phyloP scores from a whole-genome alignment of 37 sponge, comb jelly and placozoan species.

The Bolinopsis microptera region DNA sequence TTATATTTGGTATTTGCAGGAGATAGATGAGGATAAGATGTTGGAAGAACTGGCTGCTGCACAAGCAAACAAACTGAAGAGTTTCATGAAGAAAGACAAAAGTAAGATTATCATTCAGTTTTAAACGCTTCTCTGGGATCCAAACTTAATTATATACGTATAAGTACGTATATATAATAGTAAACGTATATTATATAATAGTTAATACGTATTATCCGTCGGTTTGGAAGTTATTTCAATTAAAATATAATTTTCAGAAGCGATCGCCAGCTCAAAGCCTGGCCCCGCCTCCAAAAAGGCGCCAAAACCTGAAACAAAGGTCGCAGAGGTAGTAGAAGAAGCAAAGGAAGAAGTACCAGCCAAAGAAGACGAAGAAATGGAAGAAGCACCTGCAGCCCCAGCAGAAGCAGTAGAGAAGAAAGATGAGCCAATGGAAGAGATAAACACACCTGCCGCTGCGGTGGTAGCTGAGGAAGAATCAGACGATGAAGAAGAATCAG shows the following conservation, averaged over 20 bases:
- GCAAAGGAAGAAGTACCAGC: constrained; percentile 28
- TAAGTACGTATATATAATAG: too few relatives aligned
- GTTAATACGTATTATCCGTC: too few relatives aligned
- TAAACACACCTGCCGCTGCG: constrained; percentile 28
- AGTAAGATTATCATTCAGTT: constrained; percentile 6
- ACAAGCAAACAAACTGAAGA: constrained; percentile 56
- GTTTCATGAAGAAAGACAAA: constrained; percentile 56
- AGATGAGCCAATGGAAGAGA: constrained; percentile 19
- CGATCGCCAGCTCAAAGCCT: constrained; percentile 11
- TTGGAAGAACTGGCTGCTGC: constrained; percentile 58
- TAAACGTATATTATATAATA: too few relatives aligned
- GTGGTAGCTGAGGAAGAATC: constrained; percentile 22
- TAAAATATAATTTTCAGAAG: too few relatives aligned
- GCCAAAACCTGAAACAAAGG: background rate
- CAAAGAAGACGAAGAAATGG: constrained; percentile 2
- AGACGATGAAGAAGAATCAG: constrained; percentile 62
- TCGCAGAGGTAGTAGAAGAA: background rate
- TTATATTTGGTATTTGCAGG: too few relatives aligned
- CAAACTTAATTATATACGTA: too few relatives aligned
- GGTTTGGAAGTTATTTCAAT: too few relatives aligned
- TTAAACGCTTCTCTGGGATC: too few relatives aligned
- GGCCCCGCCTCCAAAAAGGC: constrained; percentile 29
- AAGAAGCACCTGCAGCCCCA: background rate
- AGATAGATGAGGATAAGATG: constrained; percentile 55
- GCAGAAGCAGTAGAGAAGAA: constrained; percentile 25